Base-by-base conservation (phyloP, 2,888 invertebrate genomes). In the Nomada fabriciana region DNA sequence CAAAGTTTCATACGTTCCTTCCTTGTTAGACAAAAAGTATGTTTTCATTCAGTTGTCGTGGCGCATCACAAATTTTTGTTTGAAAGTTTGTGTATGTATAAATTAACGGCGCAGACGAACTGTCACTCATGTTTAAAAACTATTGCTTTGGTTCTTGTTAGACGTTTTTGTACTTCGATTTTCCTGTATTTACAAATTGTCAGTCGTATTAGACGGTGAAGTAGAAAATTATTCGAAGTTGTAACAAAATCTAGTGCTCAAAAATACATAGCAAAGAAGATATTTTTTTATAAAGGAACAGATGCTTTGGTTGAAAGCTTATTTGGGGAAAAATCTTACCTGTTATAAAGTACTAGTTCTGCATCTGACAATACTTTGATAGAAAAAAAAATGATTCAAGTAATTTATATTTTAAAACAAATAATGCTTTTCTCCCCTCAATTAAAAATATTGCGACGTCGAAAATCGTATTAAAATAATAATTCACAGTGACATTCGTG, bases 91-190 rank as follows among this genome's bases (percentile, higher is more conserved):
- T 76, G 25, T 72, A 76, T 69, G 53, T 72, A 55, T 64, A 73
- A 78, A 70, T 76, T 85, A 57, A 74, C 63, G 70, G 53, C 73
- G 61, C n/a, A 43, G n/a, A 78, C 61, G 43, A 77, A 64, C 60
- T 73, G 71, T 53, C 55, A 76, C 80, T 76, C 64, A 57, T 2
- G 29, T 20, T 63, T 69, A 15, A 52, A 73, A 63, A 52, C 47
- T 36, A 18, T 68, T 57, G 25, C 63, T 13, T 18, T 43, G 43
- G 61, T 76, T n/a, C 61, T 13, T n/a, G 75, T 55, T 11, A 11
- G 18, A 20, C 18, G 11, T 65, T 36, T 15, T 61, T 55, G 53
- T 47, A 18, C n/a, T 53, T 75, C 25, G 2, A 42, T 72, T 61
- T 23, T 3, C 2, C 7, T 29, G 2, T 13, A 13, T 42, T n/a